These are phyloP conservation scores for Amphipoea oculea DNA, from an alignment of 2,888 invertebrate genomes.

Conservation along the genomic window DNA sequence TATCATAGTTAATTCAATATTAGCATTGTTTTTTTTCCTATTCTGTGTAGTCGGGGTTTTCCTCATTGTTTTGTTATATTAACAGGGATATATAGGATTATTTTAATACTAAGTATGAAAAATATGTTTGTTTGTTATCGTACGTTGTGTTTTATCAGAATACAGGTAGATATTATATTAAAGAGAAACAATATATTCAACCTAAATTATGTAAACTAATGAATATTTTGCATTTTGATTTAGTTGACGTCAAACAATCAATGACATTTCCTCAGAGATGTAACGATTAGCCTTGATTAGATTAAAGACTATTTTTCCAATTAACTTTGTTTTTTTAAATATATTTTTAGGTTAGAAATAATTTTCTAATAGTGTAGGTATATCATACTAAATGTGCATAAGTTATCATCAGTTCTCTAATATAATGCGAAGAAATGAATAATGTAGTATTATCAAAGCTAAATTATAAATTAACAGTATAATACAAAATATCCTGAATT, in stretches of 20 bases:
- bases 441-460: not conserved
- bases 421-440: not conserved
- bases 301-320: constrained; percentile 13
- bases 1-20: constrained; percentile 18
- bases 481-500: not conserved
- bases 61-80: constrained; percentile 13
- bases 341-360: constrained; percentile 1
- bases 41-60: constrained; percentile 19
- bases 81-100: constrained; percentile 10
- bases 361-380: not conserved
- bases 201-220: constrained; percentile 22
- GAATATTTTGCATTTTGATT: constrained; percentile 27
- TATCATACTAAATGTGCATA: not conserved
- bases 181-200: constrained; percentile 35
- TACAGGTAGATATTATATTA: not conserved
- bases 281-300: constrained; percentile 11
- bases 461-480: not conserved
- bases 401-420: not conserved
- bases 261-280: constrained; percentile 42
- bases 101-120: not conserved
- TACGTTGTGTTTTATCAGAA: constrained; percentile 14
- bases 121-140: not conserved
- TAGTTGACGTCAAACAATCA: constrained; percentile 46
- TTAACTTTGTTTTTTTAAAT: not conserved
- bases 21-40: constrained; percentile 31